Evolutionary conservation across 2,113 vertebrate genomes (phyloP).

Genomic region (Rhodinocichla rosea): DNA sequence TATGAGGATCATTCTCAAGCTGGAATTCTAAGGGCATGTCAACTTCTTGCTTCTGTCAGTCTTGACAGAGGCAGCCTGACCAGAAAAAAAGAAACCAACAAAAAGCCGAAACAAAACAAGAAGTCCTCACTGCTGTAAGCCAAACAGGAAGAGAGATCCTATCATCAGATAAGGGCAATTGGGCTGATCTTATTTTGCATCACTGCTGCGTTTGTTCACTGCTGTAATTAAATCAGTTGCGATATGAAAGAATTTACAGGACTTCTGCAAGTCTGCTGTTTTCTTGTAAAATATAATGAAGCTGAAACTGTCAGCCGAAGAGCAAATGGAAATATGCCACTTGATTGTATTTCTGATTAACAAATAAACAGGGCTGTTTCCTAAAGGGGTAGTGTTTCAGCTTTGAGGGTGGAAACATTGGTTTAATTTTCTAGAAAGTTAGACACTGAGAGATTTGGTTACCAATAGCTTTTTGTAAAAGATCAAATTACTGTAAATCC

Average conservation of each 20-base stretch:
- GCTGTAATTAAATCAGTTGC: conserved; percentile 70
- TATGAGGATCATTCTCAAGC: conserved; percentile 22
- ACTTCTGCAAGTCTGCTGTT: conserved; percentile 67
- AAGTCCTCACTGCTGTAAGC: conserved; percentile 66
- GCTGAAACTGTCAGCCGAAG: conserved; percentile 63
- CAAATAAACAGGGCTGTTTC: conserved; percentile 77
- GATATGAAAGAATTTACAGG: conserved; percentile 68
- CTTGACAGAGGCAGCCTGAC: conserved; percentile 56
- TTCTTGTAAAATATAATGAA: conserved; percentile 72
- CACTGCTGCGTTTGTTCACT: conserved; percentile 62
- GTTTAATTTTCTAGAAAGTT: conserved; percentile 78
- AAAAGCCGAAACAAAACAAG: conserved; percentile 44
- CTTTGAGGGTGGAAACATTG: conserved; percentile 73
- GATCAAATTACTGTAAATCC: conserved; percentile 76
- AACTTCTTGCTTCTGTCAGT: conserved; percentile 56
- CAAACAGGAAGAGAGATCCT: conserved; percentile 73
- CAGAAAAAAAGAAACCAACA: conserved; percentile 34
- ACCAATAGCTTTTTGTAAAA: conserved; percentile 76
- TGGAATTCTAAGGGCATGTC: conserved; percentile 65
- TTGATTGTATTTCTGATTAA: conserved; percentile 76
- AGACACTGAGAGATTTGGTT: conserved; percentile 68
- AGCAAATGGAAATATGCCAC: conserved; percentile 73
- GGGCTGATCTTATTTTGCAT: conserved; percentile 69
- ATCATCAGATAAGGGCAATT: conserved; percentile 66
- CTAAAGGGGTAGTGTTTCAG: conserved; percentile 69